Evolutionary conservation across 1,140 invertebrate genomes (phyloP), one percentile per base, ranked within the genome.

Genomic region (Penaeus chinensis): DNA sequence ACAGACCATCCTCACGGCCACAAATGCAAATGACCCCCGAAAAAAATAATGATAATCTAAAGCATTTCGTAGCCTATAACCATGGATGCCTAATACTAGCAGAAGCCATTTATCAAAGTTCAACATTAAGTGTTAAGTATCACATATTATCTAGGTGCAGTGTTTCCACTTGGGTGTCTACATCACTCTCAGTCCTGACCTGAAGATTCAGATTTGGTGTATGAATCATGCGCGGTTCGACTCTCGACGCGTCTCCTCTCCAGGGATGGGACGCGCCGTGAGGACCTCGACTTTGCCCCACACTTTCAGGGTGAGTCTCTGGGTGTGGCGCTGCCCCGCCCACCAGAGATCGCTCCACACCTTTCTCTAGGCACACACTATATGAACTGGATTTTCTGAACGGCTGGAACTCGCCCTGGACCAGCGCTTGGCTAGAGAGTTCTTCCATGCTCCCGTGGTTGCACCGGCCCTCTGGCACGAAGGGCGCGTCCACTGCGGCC

Each of bases 401-500:
- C n/a, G 87, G 82, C 82, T 88, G 87, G 27, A 63, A 62, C 61
- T 88, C 87, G 65, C 37, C 74, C 69, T 88, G 87, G 61, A 78
- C 87, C 54, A 88, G 63, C 22, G 87, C 87, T 84, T 88, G 87
- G 42, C 87, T 88, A 19, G 87, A 88, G 61, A 88, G 82, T 42
- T 88, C 87, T 27, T 88, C 87, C 87, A 88, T 88, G 47, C 87
- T 88, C 18, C 87, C 87, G 65, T 88, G 82, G 77, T 88, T 88
- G 62, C 82, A 84, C 24, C 82, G 82, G 32, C 76, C 87, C 66
- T 88, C 87, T 27, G 69, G 71, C 13, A 80, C 63, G 54, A 84
- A 84, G 18, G 76, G 82, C 32, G 62, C 83, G n/a, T 88, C 87
- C 37, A 84, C 69, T 61, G 82, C 60, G 54, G 76, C 74, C 27